Evolutionary conservation across 2,888 invertebrate species (phyloP).

Genomic region (Beris morrisii): DNA sequence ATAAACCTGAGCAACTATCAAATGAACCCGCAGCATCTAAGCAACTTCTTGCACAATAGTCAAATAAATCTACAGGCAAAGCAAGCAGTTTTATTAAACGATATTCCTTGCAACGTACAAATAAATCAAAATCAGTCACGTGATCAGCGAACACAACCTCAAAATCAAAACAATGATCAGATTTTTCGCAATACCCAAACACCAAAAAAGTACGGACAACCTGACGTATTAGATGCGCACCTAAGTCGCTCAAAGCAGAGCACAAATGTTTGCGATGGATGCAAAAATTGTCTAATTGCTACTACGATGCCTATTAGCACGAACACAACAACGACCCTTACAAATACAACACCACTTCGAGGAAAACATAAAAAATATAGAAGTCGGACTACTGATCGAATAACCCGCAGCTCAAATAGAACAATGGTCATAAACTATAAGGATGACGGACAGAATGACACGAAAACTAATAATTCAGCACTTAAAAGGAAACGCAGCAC

Average conservation of each 20-base stretch:
- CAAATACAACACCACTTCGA: slow-evolving; percentile 1
- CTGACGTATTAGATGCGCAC: no score
- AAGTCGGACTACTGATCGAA: slow-evolving; percentile 35
- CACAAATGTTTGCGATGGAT: slow-evolving; percentile 6
- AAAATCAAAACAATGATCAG: slow-evolving; percentile 4
- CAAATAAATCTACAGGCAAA: slow-evolving; percentile 41
- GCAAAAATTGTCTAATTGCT: neutral
- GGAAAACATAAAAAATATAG: slow-evolving; percentile 29
- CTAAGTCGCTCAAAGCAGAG: slow-evolving; percentile 8
- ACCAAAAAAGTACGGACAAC: slow-evolving; percentile 1
- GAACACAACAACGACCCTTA: neutral
- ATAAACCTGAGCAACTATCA: slow-evolving; percentile 40
- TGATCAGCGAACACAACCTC: neutral
- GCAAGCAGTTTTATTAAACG: slow-evolving; percentile 36
- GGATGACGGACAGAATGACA: slow-evolving; percentile 30
- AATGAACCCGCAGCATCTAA: slow-evolving; percentile 39
- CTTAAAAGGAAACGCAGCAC: slow-evolving; percentile 16
- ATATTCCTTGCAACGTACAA: slow-evolving; percentile 28
- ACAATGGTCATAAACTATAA: slow-evolving; percentile 36
- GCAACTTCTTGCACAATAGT: slow-evolving; percentile 40
- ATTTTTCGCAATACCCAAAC: neutral
- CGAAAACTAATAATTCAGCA: neutral
- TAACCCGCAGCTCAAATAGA: slow-evolving; percentile 36
- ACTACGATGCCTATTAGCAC: neutral
- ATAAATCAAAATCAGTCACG: slow-evolving; percentile 13